These are phyloP conservation scores for Drosophila ochracea DNA, from an alignment of 2,888 invertebrate genomes.

Conservation along the genomic window DNA sequence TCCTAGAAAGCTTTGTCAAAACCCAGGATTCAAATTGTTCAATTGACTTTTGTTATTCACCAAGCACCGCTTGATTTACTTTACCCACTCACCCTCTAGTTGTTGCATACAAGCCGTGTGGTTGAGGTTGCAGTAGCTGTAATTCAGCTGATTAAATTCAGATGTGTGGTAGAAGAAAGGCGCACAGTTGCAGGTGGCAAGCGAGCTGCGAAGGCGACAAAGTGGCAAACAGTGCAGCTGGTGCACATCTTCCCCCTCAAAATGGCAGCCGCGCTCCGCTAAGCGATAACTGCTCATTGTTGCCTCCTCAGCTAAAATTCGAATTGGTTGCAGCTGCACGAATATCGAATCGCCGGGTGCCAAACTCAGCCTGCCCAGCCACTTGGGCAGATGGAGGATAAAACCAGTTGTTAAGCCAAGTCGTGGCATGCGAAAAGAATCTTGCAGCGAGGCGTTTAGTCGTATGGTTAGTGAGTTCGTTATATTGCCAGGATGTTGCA, in stretches of 20 bases:
- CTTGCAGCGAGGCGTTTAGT: constrained; percentile 69
- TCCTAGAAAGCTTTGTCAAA: neutral
- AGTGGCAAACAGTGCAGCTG: constrained; percentile 67
- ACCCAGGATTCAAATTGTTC: neutral
- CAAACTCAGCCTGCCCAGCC: constrained; percentile 59
- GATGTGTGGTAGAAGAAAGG: constrained; percentile 53
- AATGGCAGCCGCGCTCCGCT: constrained; percentile 71
- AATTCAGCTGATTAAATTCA: constrained; percentile 9
- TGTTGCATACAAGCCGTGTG: constrained; percentile 70
- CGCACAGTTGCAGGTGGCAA: constrained; percentile 72
- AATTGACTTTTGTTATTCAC: neutral
- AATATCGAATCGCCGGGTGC: constrained; percentile 51
- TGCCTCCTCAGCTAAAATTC: constrained; percentile 49
- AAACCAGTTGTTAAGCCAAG: constrained; percentile 58
- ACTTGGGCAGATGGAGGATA: constrained; percentile 67
- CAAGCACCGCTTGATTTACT: neutral
- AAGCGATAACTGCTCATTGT: constrained; percentile 52
- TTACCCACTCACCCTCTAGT: constrained; percentile 62
- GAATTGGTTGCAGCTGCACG: constrained; percentile 49
- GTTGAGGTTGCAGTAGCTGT: constrained; percentile 67
- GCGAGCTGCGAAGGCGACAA: constrained; percentile 64
- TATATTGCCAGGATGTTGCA: constrained; percentile 20
- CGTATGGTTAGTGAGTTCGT: constrained; percentile 59
- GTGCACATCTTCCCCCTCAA: constrained; percentile 62
- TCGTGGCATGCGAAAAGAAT: constrained; percentile 60